Base-by-base conservation (phyloP, 2,888 invertebrate species). In the Oxystoma pomonae region DNA sequence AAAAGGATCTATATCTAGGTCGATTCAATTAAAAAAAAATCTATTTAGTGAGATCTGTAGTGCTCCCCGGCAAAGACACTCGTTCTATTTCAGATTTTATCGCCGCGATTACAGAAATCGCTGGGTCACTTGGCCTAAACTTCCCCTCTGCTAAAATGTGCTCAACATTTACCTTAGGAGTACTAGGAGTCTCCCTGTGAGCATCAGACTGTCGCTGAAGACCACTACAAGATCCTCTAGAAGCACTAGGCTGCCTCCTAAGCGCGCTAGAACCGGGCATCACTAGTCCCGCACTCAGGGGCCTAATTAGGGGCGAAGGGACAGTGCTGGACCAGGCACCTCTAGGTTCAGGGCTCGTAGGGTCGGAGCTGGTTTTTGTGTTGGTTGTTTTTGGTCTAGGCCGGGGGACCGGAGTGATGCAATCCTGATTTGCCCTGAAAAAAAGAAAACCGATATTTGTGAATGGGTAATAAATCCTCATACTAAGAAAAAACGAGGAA, bases 61-160 rank as follows among this genome's bases (percentile, higher is more conserved):
- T 77, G 72, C 79, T 80, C 20, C 80, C 80, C 55, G 80, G 80
- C 57, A 80, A 70, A n/a, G 80, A 77, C 67, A 80, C 80, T 67
- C 76, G 77, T 57, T 77, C 76, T 2, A 81, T 74, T 71, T 94
- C 94, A 66, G 86, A 87, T 78, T 91, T 92, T 74, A 94, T 94
- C 67, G 93, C 92, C 55, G 90, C 87, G 71, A 94, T 93, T 20
- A 94, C 83, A 0, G 93, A 92, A 16, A 92, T 85, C 0, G 93
- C 92, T 0, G 93, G 90, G 77, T 92, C 89, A 58, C 85, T 84
- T 0, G 84, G 81, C 1, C 81, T 77, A 66, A 89, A 81, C n/a
- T 81, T 81, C 2, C 85, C 84, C 67, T 86, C 85, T 0, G 86
- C 81, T 19, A 85, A 74, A 52, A 89, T 81, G 18, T 87, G 81